Base-by-base conservation (phyloP, 1,140 invertebrate genomes). In the Saccostrea cuccullata region DNA sequence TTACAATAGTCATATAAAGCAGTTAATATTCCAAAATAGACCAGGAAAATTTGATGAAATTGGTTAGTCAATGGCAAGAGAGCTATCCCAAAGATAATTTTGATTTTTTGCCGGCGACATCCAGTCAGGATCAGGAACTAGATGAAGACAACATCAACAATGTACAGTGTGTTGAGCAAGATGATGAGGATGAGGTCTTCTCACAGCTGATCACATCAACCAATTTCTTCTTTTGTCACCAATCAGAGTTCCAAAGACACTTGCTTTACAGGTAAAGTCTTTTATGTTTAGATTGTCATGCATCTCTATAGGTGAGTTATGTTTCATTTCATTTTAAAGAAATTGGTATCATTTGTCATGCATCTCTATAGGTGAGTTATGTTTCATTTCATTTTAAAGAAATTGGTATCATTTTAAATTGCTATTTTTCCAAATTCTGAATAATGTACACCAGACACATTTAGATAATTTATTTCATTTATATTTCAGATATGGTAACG, bases 161-260 rank as follows among this genome's bases (percentile, higher is more conserved):
- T 77, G 64, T 55, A 9, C 30, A n/a, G n/a, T 20, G 70, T 77
- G 67, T 77, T 73, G 67, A 86, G 55, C 64, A 56, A 55, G 84
- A 77, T 77, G 86, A 86, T 86, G 86, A 86, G 17, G 86, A 86
- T 86, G 86, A 86, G 23, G 47, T 86, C 17, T 86, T 40, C 70
- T 47, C 64, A 3, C 67, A 73, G 20, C 20, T 64, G 36, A 55
- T 67, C 2, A 17, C 47, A 67, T 11, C 64, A 8, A 67, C 82
- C 3, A 58, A 70, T 20, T 84, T 90, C 12, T 73, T 86, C 40
- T 88, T 88, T 30, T 89, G 89, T 60, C 84, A 88, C 56, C 89
- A 90, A 55, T 85, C 89, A 86, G 20, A 85, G 23, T 88, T 89
- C 55, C 84, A 88, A 36, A 20, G 88, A 23, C 73, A 84, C 23